phyloP scores from a whole-genome alignment of 2,888 invertebrate genomes.

The Machimus atricapillus region DNA sequence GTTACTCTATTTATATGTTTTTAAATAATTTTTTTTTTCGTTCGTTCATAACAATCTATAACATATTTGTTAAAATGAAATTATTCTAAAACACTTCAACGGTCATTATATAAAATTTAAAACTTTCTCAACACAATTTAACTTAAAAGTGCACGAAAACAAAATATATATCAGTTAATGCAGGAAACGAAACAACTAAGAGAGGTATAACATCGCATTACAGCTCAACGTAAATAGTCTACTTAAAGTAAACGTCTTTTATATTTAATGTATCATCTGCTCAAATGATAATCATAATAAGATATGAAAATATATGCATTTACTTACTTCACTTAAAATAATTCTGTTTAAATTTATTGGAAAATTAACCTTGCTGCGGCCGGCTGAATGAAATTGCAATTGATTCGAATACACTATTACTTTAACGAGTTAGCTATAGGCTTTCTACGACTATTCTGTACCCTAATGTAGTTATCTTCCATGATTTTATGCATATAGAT shows the following conservation, averaged over 20 bases:
- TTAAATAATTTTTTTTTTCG: slow-evolving; percentile 13
- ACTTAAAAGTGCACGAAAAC: slow-evolving; percentile 10
- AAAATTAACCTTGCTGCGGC: slow-evolving; percentile 37
- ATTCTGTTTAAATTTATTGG: not conserved
- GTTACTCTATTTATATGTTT: not conserved
- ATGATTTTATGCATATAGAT: not conserved
- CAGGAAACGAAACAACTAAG: slow-evolving; percentile 10
- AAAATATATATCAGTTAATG: not conserved
- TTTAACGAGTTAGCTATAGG: slow-evolving; percentile 7
- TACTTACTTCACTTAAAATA: not conserved
- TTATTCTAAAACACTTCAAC: slow-evolving; percentile 30
- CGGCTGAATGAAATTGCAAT: not conserved
- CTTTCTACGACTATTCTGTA: slow-evolving; percentile 23
- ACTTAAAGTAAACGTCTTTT: slow-evolving; percentile 31
- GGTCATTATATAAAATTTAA: slow-evolving; percentile 32
- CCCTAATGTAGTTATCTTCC: slow-evolving; percentile 16
- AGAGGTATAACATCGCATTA: not conserved
- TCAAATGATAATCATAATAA: not conserved
- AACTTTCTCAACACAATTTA: not conserved
- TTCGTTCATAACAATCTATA: slow-evolving; percentile 23
- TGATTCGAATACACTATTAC: not conserved
- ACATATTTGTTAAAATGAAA: slow-evolving; percentile 14
- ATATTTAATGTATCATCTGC: slow-evolving; percentile 5
- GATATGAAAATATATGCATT: not conserved
- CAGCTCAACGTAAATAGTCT: slow-evolving; percentile 12